Evolutionary conservation across 2,113 vertebrate species (phyloP).

Genomic region (Stegastes partitus): DNA sequence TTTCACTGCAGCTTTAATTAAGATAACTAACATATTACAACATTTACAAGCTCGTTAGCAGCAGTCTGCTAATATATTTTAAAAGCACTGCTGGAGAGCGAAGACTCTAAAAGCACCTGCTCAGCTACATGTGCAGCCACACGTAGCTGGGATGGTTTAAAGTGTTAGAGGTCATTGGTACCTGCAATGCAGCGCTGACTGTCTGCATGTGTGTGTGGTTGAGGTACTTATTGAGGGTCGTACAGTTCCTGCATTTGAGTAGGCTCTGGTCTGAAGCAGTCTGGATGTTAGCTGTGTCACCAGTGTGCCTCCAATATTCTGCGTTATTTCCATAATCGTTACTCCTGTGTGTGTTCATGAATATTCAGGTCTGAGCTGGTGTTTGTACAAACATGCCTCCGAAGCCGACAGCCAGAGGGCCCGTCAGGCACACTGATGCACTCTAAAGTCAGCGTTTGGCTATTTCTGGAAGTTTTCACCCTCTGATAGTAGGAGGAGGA

Average conservation of each 20-base stretch:
- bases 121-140: background rate
- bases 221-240: slow-evolving; percentile 19
- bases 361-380: slow-evolving; percentile 50
- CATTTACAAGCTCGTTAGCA: slow-evolving; percentile 21
- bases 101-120: background rate
- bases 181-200: slow-evolving; percentile 67
- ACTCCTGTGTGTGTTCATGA: slow-evolving; percentile 39
- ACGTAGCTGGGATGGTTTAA: slow-evolving; percentile 5
- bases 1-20: slow-evolving; percentile 28
- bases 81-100: background rate
- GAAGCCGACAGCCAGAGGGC: slow-evolving; percentile 25
- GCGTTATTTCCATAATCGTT: slow-evolving; percentile 41
- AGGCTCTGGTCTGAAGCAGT: slow-evolving; percentile 8
- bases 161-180: slow-evolving; percentile 65
- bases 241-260: background rate
- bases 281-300: slow-evolving; percentile 17
- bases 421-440: slow-evolving; percentile 22
- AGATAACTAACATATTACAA: slow-evolving; percentile 9
- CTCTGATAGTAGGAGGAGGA: slow-evolving; percentile 8
- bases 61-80: slow-evolving; percentile 2
- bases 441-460: slow-evolving; percentile 46
- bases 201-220: slow-evolving; percentile 16
- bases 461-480: slow-evolving; percentile 47
- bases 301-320: slow-evolving; percentile 17
- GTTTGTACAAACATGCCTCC: slow-evolving; percentile 32